Evolutionary conservation across 1,140 invertebrate genomes (phyloP).

Genomic region (Apis cerana): DNA sequence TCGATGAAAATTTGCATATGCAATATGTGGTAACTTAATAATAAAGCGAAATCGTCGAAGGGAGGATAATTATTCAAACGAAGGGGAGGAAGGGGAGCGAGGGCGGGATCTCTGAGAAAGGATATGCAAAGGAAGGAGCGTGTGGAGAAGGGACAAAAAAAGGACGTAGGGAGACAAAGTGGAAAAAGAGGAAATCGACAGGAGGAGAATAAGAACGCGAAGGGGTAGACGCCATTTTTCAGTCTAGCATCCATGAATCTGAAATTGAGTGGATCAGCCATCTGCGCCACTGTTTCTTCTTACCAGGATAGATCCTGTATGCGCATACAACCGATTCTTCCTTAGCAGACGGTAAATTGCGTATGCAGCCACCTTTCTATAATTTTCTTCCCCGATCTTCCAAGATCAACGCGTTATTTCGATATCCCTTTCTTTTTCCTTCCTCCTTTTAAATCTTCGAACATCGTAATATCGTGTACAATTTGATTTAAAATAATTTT

Average conservation of each 20-base stretch:
- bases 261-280: constrained; percentile 70
- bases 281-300: constrained; percentile 57
- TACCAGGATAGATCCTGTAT: constrained; percentile 38
- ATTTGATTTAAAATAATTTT: too few relatives aligned
- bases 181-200: constrained; percentile 23
- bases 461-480: too few relatives aligned
- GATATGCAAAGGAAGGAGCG: constrained; percentile 14
- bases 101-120: neutral
- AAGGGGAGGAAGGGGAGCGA: neutral
- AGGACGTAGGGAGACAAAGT: constrained; percentile 5
- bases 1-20: neutral
- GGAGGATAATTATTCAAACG: constrained; percentile 8
- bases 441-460: too few relatives aligned
- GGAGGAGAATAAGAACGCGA: constrained; percentile 25
- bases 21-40: neutral
- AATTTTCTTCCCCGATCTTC: neutral
- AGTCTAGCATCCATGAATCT: constrained; percentile 70
- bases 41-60: neutral
- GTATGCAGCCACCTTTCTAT: constrained; percentile 13
- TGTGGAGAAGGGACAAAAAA: neutral
- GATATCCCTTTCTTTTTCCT: too few relatives aligned
- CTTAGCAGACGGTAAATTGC: constrained; percentile 12
- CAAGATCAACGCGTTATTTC: too few relatives aligned
- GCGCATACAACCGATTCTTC: constrained; percentile 19
- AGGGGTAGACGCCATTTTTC: constrained; percentile 65